phyloP scores from a whole-genome alignment of 2,888 invertebrate genomes.

The Mythimna vitellina region DNA sequence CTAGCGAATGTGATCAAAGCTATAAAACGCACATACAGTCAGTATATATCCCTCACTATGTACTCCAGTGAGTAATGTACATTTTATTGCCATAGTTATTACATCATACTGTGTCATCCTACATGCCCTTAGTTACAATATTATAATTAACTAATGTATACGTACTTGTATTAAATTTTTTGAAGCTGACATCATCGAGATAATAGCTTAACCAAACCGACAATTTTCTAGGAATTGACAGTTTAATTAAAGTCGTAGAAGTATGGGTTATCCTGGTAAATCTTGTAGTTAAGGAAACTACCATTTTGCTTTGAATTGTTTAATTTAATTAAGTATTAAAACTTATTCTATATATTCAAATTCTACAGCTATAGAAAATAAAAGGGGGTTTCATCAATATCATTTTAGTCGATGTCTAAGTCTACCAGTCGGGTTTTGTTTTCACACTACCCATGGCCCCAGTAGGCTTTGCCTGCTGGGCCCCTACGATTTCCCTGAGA shows the following conservation, averaged over 20 bases:
- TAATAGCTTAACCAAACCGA: background rate
- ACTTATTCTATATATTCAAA: background rate
- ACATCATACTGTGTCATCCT: background rate
- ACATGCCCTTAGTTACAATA: background rate
- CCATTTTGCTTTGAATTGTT: background rate
- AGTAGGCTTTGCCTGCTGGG: no score
- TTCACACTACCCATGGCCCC: no score
- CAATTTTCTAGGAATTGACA: constrained; percentile 1
- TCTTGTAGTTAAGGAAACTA: background rate
- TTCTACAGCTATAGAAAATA: background rate
- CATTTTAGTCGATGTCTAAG: background rate
- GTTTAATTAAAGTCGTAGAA: no score
- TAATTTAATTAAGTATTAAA: background rate
- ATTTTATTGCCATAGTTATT: background rate
- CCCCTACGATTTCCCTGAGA: no score
- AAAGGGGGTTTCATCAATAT: background rate
- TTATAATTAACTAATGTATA: background rate
- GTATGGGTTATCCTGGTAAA: background rate
- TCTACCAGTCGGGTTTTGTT: no score
- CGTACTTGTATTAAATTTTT: background rate
- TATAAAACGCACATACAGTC: background rate
- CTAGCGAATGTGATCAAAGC: background rate
- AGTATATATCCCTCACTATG: background rate
- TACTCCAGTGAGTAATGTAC: background rate
- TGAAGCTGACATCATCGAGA: background rate